Evolutionary conservation across 2,888 invertebrate genomes (phyloP), one percentile per base, ranked within the genome.

Genomic region (Lysandra bellargus): DNA sequence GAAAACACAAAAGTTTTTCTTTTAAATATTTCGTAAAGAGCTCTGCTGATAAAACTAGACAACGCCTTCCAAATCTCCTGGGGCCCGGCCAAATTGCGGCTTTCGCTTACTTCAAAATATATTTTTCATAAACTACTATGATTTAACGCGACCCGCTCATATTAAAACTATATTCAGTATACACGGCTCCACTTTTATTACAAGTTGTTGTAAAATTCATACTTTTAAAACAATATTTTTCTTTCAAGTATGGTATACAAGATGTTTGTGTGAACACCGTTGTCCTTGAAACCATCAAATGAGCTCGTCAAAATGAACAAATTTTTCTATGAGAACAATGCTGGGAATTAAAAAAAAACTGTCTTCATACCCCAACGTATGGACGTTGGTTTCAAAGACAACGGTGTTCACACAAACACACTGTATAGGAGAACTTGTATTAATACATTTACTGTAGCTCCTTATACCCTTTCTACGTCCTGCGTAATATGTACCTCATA

Each of bases 51-150:
- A 57, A 76, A 76, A 53, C 53, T 76, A 57, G 76, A 78, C 69
- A 78, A 61, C 37, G 78, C 40, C 44, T 78, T 78, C 53, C 75
- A 79, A 75, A 79, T 74, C 79, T 60, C 44, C 61, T 79, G 79
- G 75, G 79, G 33, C 44, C 60, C 40, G 44, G 79, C 79, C 79
- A 79, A 79, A 79, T 79, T 60, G 79, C 79, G 61, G 79, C 75
- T 60, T 75, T 73, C 44, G 61, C 30, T 75, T 75, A 53, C 76
- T 53, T 57, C 76, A 53, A 76, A 53, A 76, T 76, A 53, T 76
- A 76, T 76, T 76, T 57, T 53, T 57, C 76, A 76, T 76, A 76
- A 30, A 53, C 49, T 30, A 53, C 33, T 33, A 49, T 76, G 44
- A 74, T 74, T 74, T 74, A 74, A 57, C 30, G 33, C 53, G 33